phyloP scores from a whole-genome alignment of 2,797 vertebrate species.

The Anabacerthia variegaticeps region DNA sequence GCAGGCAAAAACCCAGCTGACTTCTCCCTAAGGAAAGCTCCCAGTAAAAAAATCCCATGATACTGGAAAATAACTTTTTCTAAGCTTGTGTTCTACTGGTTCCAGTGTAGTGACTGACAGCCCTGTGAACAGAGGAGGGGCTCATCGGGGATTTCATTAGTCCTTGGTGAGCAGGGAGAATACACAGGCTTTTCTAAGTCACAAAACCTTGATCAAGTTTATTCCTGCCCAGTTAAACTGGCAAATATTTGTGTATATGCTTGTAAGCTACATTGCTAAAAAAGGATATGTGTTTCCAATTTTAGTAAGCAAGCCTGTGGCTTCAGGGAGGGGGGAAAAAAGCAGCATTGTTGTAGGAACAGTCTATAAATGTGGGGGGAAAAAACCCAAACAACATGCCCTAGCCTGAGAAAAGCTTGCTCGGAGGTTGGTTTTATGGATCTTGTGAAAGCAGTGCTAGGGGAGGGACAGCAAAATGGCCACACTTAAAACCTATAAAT shows the following conservation, averaged over 20 bases:
- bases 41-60: not conserved
- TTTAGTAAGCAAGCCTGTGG: not conserved
- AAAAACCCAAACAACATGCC: not conserved
- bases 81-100: not conserved
- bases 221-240: not conserved
- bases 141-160: not conserved
- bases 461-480: not conserved
- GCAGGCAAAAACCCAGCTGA: not conserved
- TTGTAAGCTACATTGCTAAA: not conserved
- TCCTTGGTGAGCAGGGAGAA: not conserved
- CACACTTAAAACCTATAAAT: not conserved
- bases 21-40: not conserved
- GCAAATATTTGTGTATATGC: not conserved
- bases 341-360: not conserved
- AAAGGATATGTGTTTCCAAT: not conserved
- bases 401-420: not conserved
- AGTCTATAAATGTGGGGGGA: not conserved
- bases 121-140: accelerated
- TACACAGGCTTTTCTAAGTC: not conserved
- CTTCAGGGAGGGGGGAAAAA: not conserved
- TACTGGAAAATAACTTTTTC: not conserved
- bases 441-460: not conserved
- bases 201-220: not conserved
- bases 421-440: not conserved
- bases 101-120: not conserved